Evolutionary conservation across 2,113 vertebrate genomes (phyloP).

Genomic region (Ibidorhyncha struthersii): DNA sequence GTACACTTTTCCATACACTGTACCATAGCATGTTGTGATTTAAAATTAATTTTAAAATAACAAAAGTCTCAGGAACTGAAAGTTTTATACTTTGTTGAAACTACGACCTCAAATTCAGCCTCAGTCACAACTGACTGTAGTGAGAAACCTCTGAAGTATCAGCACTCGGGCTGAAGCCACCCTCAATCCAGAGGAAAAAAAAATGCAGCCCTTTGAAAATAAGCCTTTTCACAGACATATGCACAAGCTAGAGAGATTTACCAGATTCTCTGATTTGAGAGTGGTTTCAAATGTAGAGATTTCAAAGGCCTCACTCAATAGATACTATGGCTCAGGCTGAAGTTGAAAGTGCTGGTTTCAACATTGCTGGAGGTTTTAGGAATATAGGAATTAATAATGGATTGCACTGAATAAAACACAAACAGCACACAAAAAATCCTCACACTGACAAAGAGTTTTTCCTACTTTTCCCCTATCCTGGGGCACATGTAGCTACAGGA

Average conservation of each 20-base stretch:
- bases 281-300: conserved; percentile 9
- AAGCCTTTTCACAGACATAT: background rate
- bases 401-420: conserved; percentile 38
- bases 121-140: background rate
- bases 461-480: background rate
- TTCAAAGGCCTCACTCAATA: conserved; percentile 31
- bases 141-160: conserved; percentile 7
- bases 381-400: conserved; percentile 30
- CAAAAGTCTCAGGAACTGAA: background rate
- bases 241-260: background rate
- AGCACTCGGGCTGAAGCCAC: background rate
- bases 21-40: background rate
- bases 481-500: background rate
- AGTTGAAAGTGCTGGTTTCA: conserved; percentile 9
- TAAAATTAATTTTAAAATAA: conserved; percentile 14
- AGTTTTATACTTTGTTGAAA: background rate
- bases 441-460: background rate
- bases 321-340: background rate
- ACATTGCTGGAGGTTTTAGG: background rate
- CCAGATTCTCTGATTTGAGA: conserved; percentile 7
- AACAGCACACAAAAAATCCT: background rate
- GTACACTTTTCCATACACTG: background rate
- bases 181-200: background rate
- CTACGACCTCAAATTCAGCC: background rate
- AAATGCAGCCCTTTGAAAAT: background rate